Evolutionary conservation across 2,113 vertebrate genomes (phyloP).

Genomic region (Silurus meridionalis): DNA sequence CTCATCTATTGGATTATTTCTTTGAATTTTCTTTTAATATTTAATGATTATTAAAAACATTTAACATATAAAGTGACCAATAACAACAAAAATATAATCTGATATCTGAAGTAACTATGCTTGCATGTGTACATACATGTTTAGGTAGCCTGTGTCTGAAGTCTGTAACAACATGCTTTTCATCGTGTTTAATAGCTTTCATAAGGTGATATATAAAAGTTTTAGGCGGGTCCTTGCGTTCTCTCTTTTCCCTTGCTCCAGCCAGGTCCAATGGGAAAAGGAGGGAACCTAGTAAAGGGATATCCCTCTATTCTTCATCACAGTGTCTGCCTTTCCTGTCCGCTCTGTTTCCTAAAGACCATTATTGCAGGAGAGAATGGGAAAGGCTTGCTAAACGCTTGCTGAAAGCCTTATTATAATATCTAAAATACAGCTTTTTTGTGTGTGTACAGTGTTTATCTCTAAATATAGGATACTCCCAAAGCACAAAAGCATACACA

Average conservation of each 20-base stretch:
- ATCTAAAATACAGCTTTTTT: slow-evolving; percentile 1
- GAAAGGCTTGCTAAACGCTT: slow-evolving; percentile 42
- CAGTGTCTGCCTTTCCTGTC: slow-evolving; percentile 55
- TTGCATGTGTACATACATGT: neutral
- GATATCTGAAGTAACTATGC: neutral
- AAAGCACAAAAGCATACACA: neutral
- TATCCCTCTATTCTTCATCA: slow-evolving; percentile 80
- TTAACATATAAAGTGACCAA: neutral
- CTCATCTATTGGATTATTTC: neutral
- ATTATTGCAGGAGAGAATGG: slow-evolving; percentile 63
- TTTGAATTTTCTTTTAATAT: no score
- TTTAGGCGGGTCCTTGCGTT: slow-evolving; percentile 5
- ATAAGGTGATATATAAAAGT: slow-evolving; percentile 10
- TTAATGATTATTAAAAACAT: neutral
- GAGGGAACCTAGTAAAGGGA: slow-evolving; percentile 75
- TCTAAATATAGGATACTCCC: slow-evolving; percentile 17
- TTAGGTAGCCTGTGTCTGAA: neutral
- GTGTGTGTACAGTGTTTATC: neutral
- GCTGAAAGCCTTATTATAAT: neutral
- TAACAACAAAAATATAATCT: neutral
- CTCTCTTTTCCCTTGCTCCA: slow-evolving; percentile 9
- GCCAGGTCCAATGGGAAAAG: slow-evolving; percentile 66
- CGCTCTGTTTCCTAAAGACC: slow-evolving; percentile 75
- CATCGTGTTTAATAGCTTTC: neutral
- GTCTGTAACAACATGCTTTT: neutral